A percentile compares a stretch with the other conserved stretches of the same genome.
phyloP scores from a whole-genome alignment of 2,113 vertebrate genomes.

The Grantiella picta region DNA sequence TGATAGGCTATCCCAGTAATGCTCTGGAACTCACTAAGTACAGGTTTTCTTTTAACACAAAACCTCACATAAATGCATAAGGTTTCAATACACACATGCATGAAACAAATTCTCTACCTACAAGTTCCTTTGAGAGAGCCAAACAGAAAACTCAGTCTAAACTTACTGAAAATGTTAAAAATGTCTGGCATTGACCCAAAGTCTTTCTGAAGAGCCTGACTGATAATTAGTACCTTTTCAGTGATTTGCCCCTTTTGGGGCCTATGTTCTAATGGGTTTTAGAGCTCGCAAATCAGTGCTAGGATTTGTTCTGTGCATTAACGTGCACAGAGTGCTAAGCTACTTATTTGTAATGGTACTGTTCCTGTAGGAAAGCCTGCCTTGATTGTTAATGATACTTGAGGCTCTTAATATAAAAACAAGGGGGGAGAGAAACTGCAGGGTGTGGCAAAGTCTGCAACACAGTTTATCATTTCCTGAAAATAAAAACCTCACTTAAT shows the following conservation, averaged over 20 bases:
- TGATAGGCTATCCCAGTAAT: neutral
- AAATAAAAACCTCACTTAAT: slow-evolving; percentile 49
- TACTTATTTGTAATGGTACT: slow-evolving; percentile 57
- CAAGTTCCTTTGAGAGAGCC: neutral
- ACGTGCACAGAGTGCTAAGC: slow-evolving; percentile 49
- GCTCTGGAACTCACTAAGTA: neutral
- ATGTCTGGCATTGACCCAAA: slow-evolving; percentile 14
- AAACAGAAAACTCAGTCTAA: slow-evolving; percentile 1
- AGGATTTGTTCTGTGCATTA: slow-evolving; percentile 51
- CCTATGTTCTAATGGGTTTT: slow-evolving; percentile 17
- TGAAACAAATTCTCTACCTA: neutral
- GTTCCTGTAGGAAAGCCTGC: slow-evolving; percentile 42
- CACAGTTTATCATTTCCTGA: slow-evolving; percentile 13
- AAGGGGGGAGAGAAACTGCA: slow-evolving; percentile 22
- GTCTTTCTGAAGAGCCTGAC: neutral
- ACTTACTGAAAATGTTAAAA: slow-evolving; percentile 22
- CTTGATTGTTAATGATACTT: slow-evolving; percentile 61
- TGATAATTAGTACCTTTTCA: slow-evolving; percentile 49
- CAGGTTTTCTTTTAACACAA: neutral
- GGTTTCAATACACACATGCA: accelerated
- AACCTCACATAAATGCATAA: neutral
- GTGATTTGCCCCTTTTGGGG: slow-evolving; percentile 4
- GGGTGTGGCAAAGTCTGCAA: slow-evolving; percentile 20
- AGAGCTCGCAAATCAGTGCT: slow-evolving; percentile 5
- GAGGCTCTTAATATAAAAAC: slow-evolving; percentile 48